phyloP scores from a whole-genome alignment of 2,113 vertebrate species.

The Megaceryle maxima region DNA sequence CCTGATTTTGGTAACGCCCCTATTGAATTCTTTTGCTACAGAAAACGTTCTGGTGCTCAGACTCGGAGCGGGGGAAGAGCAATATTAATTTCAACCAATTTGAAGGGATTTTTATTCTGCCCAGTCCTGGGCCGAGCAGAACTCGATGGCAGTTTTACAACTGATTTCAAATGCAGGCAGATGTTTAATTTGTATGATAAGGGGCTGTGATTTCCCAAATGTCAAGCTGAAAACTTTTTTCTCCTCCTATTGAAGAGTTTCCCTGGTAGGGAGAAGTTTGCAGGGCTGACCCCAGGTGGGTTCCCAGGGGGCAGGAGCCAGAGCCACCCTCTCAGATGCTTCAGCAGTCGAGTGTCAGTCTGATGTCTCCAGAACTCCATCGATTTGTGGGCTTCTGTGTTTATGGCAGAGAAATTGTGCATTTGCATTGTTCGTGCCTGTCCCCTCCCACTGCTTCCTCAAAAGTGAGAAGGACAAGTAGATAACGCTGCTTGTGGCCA shows the following conservation, averaged over 20 bases:
- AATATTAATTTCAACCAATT: rapidly evolving
- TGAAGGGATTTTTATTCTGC: not conserved
- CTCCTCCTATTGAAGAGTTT: not conserved
- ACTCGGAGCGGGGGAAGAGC: not conserved
- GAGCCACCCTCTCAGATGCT: not conserved
- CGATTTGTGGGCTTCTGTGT: rapidly evolving
- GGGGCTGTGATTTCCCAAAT: not conserved
- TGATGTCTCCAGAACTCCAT: not conserved
- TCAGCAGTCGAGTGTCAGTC: not conserved
- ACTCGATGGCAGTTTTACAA: rapidly evolving
- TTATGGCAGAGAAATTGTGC: not conserved
- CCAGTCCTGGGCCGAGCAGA: not conserved
- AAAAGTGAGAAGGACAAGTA: rapidly evolving
- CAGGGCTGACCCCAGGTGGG: not conserved
- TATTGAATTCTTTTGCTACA: not conserved
- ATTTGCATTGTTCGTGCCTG: rapidly evolving
- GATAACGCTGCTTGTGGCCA: rapidly evolving
- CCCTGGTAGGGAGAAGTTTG: not conserved
- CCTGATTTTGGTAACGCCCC: not conserved
- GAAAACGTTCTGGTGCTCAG: not conserved
- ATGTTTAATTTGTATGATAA: not conserved
- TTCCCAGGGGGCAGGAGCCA: not conserved
- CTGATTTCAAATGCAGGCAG: not conserved
- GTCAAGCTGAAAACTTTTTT: not conserved
- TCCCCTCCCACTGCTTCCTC: not conserved